Base-by-base conservation (phyloP, 1,140 invertebrate genomes). In the Stegodyphus mimosarum region DNA sequence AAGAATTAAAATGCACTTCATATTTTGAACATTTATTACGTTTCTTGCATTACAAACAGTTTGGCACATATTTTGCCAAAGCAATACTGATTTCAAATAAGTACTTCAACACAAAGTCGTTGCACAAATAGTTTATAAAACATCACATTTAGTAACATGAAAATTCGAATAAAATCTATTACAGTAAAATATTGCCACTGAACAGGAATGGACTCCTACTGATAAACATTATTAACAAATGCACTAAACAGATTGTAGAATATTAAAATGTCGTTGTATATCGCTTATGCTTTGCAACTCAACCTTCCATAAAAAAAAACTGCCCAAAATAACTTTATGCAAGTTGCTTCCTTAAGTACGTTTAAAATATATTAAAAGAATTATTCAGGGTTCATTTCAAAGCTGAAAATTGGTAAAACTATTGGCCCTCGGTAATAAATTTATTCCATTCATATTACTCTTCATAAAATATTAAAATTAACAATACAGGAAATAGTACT, bases 81-180 rank as follows among this genome's bases (percentile, higher is more conserved):
- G 60, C 64, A 77, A 77, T 77, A 77, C 75, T 77, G 75, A 77
- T 77, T 75, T 52, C 13, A 63, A 67, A n/a, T 67, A 77, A 66
- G 75, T 77, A 77, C 75, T 66, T 63, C 64, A 60, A 60, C 15
- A 33, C 33, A 33, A 77, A 64, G 50, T 77, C 63, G 60, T 77
- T 77, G 75, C 64, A 77, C 75, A 66, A 55, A 60, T 60, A 52
- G 50, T 63, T 77, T 77, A 77, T 67, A 66, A 77, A 66, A 77
- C 75, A 67, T 77, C 75, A 52, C 63, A 77, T 55, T 77, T 33
- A 77, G 63, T 18, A 77, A 67, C 63, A 51, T 50, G n/a, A 66
- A 77, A 33, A 70, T 67, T 51, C 49, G 33, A 77, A 75, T 18
- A 77, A 50, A 51, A 48, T 77, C 75, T 77, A 77, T 67, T 63